phyloP scores from a whole-genome alignment of 92 coral and sea anemone genomes.

The Epizoanthus scotinus region DNA sequence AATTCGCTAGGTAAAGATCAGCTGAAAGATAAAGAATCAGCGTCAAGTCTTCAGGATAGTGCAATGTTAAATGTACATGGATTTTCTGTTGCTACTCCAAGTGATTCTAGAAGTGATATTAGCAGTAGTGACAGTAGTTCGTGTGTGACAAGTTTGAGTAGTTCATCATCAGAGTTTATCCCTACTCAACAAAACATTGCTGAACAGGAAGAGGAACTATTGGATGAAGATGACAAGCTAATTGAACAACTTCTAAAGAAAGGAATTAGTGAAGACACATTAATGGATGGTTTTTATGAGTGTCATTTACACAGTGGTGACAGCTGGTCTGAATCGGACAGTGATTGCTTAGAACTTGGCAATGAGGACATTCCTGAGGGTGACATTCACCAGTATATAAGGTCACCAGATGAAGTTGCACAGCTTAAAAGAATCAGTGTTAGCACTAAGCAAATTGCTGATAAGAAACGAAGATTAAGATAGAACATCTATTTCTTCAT shows the following conservation, averaged over 20 bases:
- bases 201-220: slow-evolving; percentile 16
- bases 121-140: slow-evolving; percentile 1
- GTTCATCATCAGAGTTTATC: slow-evolving; percentile 8
- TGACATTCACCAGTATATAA: slow-evolving; percentile 60
- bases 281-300: slow-evolving; percentile 72
- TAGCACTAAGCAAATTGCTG: neutral
- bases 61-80: neutral
- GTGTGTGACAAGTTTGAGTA: neutral
- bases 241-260: slow-evolving; percentile 55
- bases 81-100: neutral
- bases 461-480: neutral
- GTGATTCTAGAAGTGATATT: slow-evolving; percentile 14
- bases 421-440: slow-evolving; percentile 44
- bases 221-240: slow-evolving; percentile 48
- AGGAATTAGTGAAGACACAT: slow-evolving; percentile 53
- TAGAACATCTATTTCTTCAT: no score
- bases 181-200: neutral
- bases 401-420: slow-evolving; percentile 42
- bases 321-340: slow-evolving; percentile 38
- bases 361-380: slow-evolving; percentile 68
- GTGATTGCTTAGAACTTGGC: slow-evolving; percentile 68
- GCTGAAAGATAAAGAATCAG: no score
- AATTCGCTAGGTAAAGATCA: neutral
- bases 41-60: neutral
- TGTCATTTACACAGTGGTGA: slow-evolving; percentile 43